Evolutionary conservation across 2,113 vertebrate genomes (phyloP), one percentile per base, ranked within the genome.

Genomic region (Athene cunicularia): DNA sequence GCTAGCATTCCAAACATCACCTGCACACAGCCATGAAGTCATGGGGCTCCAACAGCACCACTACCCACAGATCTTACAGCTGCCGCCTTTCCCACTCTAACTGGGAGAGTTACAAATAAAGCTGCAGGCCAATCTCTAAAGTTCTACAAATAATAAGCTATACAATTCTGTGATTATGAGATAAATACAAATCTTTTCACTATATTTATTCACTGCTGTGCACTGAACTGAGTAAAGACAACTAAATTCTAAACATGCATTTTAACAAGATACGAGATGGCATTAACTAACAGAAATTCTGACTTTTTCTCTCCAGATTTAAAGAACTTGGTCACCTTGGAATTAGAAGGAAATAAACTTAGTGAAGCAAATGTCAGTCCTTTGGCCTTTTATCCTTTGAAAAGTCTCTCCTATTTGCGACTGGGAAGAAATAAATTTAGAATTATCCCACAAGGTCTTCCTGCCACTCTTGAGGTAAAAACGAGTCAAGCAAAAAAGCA

Each of bases 301-400:
- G 83, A 64, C n/a, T 68, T 96, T 76, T 82, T 96, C 84, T 93
- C 82, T 86, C 45, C 84, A 99, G 99, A 63, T 96, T 98, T 99
- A 92, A 98, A 96, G 95, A 98, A 96, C n/a, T 93, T 99, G 88
- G 96, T 99, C 86, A 99, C 98, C 59, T 97, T 99, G 98, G 99
- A 99, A 98, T 33, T 99, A 96, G 99, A 99, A 96, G 99, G 98
- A 82, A 99, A 99, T 88, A 95, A 98, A 94, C 98, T 99, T 39
- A 99, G 98, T 85, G 99, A 99, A 97, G 97, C 97, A 4, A 99
- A 98, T 27, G 98, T 99, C 73, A 98, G 98, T 77, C 99, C 99
- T 64, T 90, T 96, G 89, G 98, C 98, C 80, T 99, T 99, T 35
- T 88, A 93, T 41, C 97, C 98, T 75, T 97, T 99, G 87, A 97